A percentile compares a stretch with the other conserved stretches of the same genome.
Evolutionary conservation across 2,797 vertebrate genomes (phyloP).

Genomic region (Diplodus sargus): DNA sequence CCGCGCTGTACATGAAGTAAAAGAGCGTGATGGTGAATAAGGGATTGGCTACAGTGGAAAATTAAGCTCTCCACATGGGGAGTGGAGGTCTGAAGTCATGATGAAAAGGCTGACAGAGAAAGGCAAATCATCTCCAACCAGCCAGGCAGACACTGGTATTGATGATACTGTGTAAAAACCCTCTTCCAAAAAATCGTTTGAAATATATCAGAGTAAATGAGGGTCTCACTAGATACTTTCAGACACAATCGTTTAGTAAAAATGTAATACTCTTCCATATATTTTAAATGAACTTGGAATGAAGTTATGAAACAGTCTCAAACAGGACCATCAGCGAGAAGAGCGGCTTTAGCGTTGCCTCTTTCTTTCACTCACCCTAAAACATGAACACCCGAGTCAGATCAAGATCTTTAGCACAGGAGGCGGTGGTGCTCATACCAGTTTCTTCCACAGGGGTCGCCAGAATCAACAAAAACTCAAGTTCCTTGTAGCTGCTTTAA

Average conservation of each 20-base stretch:
- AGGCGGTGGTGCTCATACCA: too few relatives aligned
- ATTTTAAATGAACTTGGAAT: neutral
- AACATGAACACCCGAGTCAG: too few relatives aligned
- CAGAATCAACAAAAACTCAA: too few relatives aligned
- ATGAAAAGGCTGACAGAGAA: constrained; percentile 12
- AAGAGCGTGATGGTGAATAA: constrained; percentile 18
- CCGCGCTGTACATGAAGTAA: neutral
- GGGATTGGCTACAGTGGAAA: constrained; percentile 20
- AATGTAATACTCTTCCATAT: neutral
- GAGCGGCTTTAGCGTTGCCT: too few relatives aligned
- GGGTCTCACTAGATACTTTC: neutral
- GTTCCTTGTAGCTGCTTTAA: too few relatives aligned
- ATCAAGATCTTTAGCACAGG: too few relatives aligned
- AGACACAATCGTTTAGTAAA: neutral
- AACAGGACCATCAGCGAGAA: too few relatives aligned
- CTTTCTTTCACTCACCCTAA: too few relatives aligned
- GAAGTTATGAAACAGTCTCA: too few relatives aligned
- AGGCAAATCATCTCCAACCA: constrained; percentile 14
- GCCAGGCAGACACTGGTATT: neutral
- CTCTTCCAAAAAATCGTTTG: neutral
- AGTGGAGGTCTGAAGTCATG: neutral
- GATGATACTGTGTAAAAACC: neutral
- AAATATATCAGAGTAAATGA: neutral
- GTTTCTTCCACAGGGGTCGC: too few relatives aligned
- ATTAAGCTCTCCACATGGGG: constrained; percentile 26